Percentiles rank a stretch among this genome's conserved stretches.
Evolutionary conservation across 92 coral and sea anemone genomes (phyloP).

Genomic region (Phymanthus crucifer): DNA sequence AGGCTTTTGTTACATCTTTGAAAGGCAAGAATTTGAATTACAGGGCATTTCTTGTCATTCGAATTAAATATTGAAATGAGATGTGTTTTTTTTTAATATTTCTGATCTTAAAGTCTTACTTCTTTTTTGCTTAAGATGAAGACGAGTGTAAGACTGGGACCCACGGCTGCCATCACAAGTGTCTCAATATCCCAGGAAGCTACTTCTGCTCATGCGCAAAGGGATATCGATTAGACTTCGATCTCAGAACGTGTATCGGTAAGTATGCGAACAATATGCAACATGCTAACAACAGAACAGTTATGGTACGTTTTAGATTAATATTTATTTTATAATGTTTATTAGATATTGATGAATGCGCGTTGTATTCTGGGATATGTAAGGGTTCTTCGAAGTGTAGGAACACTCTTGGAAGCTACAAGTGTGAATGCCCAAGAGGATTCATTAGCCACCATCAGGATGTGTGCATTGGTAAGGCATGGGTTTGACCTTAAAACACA

Average conservation of each 20-base stretch:
- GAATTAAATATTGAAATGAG: too few relatives aligned
- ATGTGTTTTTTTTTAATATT: background rate
- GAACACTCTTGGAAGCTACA: conserved; percentile 85
- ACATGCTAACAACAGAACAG: background rate
- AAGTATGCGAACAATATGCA: conserved; percentile 22
- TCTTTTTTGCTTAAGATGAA: conserved; percentile 53
- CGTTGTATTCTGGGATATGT: conserved; percentile 89
- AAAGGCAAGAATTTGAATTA: too few relatives aligned
- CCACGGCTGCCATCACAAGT: conserved; percentile 84
- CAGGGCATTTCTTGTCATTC: too few relatives aligned
- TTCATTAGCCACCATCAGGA: conserved; percentile 72
- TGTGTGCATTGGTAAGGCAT: conserved; percentile 82
- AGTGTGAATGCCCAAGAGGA: conserved; percentile 92
- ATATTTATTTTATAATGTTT: background rate
- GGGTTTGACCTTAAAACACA: background rate
- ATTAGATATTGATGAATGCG: conserved; percentile 95
- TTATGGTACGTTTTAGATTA: background rate
- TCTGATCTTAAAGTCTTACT: background rate
- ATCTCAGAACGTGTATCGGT: conserved; percentile 94
- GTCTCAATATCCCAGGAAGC: conserved; percentile 91
- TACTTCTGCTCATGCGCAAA: conserved; percentile 92
- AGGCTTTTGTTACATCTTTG: too few relatives aligned
- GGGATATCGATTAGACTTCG: conserved; percentile 82
- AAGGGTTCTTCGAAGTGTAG: conserved; percentile 88
- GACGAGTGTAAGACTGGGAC: conserved; percentile 88